phyloP scores from a whole-genome alignment of 1,140 invertebrate genomes.

The Drosophila parabipectinata region DNA sequence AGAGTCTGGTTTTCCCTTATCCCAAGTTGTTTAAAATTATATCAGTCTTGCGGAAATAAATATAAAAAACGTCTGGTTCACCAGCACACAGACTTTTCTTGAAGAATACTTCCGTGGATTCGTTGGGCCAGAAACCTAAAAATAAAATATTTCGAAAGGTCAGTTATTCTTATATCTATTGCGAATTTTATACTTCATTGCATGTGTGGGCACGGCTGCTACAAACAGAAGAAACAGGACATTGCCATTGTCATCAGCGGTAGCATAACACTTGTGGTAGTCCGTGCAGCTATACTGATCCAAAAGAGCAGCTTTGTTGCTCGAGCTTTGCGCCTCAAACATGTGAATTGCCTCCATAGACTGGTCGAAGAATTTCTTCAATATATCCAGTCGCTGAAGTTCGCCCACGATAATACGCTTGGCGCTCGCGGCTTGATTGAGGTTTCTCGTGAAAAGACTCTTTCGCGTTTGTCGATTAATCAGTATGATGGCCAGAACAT shows the following conservation, averaged over 20 bases:
- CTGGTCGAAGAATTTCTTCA: constrained; percentile 75
- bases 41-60: constrained; percentile 35
- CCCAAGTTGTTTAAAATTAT: constrained; percentile 1
- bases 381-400: constrained; percentile 66
- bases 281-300: constrained; percentile 79
- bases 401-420: constrained; percentile 72
- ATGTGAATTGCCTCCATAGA: constrained; percentile 61
- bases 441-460: constrained; percentile 67
- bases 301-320: constrained; percentile 34
- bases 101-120: constrained; percentile 37
- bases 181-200: constrained; percentile 53
- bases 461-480: constrained; percentile 61
- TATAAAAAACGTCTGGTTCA: constrained; percentile 1
- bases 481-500: constrained; percentile 70
- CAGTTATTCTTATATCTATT: not conserved
- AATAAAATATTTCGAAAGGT: not conserved
- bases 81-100: constrained; percentile 55
- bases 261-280: constrained; percentile 75
- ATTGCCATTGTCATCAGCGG: constrained; percentile 64
- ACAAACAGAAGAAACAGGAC: constrained; percentile 69
- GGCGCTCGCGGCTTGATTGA: constrained; percentile 60
- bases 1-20: not conserved
- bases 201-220: constrained; percentile 71
- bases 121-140: constrained; percentile 46
- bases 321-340: constrained; percentile 24